Evolutionary conservation across 1,140 invertebrate genomes (phyloP).

Genomic region (Drosophila bocqueti): DNA sequence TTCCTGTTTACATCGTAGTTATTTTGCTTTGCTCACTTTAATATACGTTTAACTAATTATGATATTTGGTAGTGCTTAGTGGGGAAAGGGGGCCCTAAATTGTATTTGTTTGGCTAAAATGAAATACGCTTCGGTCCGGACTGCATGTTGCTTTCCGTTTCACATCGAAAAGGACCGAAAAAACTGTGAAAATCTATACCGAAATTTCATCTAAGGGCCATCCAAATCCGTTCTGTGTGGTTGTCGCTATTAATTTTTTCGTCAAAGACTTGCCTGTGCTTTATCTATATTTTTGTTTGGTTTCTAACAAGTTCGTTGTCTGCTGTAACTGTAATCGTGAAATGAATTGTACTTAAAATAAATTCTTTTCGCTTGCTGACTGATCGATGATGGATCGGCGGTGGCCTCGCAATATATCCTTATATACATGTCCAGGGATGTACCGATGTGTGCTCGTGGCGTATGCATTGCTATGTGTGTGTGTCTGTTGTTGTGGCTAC

Average conservation of each 20-base stretch:
- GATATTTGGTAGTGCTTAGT: constrained; percentile 73
- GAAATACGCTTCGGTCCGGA: constrained; percentile 56
- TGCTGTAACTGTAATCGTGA: constrained; percentile 64
- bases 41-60: constrained; percentile 79
- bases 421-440: constrained; percentile 37
- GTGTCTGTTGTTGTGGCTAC: constrained; percentile 36
- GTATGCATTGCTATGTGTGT: constrained; percentile 40
- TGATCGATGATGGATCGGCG: constrained; percentile 41
- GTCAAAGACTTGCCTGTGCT: constrained; percentile 27
- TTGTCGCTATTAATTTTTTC: not conserved
- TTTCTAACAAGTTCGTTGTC: constrained; percentile 72
- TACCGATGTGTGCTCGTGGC: constrained; percentile 27
- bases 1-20: constrained; percentile 56
- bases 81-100: constrained; percentile 55
- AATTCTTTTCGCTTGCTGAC: constrained; percentile 62
- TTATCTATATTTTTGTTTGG: constrained; percentile 35
- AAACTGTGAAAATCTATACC: not conserved
- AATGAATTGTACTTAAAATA: constrained; percentile 72
- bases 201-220: constrained; percentile 15
- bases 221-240: not conserved
- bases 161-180: not conserved
- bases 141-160: not conserved
- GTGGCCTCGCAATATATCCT: constrained; percentile 33
- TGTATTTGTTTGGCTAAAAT: constrained; percentile 49
- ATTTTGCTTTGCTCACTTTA: constrained; percentile 52